phyloP scores from a whole-genome alignment of 2,113 vertebrate species.

The Lutjanus erythropterus region DNA sequence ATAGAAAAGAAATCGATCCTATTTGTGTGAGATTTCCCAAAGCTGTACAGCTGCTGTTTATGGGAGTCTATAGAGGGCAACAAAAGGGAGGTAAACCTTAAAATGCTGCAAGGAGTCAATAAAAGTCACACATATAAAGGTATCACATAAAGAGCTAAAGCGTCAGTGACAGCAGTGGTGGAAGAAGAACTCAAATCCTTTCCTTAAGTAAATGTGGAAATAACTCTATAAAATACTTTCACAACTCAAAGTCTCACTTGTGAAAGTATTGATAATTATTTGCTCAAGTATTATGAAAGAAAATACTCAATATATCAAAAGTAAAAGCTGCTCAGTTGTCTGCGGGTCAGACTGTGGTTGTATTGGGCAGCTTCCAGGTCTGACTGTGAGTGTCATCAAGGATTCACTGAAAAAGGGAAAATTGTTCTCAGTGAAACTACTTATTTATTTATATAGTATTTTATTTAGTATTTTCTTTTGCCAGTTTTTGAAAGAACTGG shows the following conservation, averaged over 20 bases:
- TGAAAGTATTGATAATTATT: too few species aligned
- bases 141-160: not conserved
- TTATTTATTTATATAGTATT: not conserved
- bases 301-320: too few species aligned
- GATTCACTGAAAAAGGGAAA: too few species aligned
- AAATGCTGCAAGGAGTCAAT: not conserved
- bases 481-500: not conserved
- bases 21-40: constrained; percentile 64
- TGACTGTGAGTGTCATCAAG: too few species aligned
- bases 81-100: constrained; percentile 15
- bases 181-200: not conserved
- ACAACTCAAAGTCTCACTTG: not conserved
- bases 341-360: too few species aligned
- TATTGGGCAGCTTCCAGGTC: too few species aligned
- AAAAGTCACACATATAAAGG: not conserved
- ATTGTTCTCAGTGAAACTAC: too few species aligned
- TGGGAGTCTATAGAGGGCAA: constrained; percentile 4
- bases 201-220: not conserved
- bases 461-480: too few species aligned
- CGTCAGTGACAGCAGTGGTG: not conserved
- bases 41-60: constrained; percentile 34
- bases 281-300: too few species aligned
- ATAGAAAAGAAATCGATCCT: constrained; percentile 49
- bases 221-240: not conserved
- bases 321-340: too few species aligned